phyloP scores from a whole-genome alignment of 2,113 vertebrate genomes.

The Hylia prasina region DNA sequence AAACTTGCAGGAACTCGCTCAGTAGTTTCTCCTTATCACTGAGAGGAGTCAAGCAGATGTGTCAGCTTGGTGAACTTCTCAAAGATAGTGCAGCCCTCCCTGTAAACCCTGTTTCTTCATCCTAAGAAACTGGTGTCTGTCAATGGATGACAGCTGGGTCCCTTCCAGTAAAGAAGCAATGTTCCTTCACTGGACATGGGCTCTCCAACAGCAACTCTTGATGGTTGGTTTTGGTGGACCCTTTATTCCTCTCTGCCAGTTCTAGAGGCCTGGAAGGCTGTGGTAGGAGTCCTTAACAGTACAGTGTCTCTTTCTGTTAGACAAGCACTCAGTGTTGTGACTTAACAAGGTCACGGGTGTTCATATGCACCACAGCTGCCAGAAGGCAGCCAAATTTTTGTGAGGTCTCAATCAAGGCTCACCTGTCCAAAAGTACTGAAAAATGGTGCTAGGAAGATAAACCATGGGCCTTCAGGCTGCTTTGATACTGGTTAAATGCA shows the following conservation, averaged over 20 bases:
- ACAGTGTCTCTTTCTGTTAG: not conserved
- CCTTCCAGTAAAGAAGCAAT: not conserved
- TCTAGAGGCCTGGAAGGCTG: not conserved
- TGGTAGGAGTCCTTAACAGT: not conserved
- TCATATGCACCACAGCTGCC: not conserved
- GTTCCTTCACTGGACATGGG: not conserved
- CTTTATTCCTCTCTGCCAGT: not conserved
- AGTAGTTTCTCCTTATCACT: not conserved
- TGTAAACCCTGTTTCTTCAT: not conserved
- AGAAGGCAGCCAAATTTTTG: not conserved
- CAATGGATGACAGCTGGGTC: not conserved
- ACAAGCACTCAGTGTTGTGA: not conserved
- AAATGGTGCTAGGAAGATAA: not conserved
- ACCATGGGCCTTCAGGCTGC: not conserved
- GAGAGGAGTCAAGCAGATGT: not conserved
- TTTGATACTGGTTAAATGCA: not conserved
- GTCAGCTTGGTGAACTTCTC: not conserved
- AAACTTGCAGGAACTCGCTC: not conserved
- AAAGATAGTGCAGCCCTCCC: not conserved
- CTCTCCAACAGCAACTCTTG: not conserved
- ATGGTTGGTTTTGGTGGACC: not conserved
- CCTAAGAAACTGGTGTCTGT: not conserved
- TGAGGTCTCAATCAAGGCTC: not conserved
- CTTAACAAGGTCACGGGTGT: not conserved
- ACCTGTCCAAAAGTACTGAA: not conserved